Evolutionary conservation across 2,888 invertebrate genomes (phyloP).

Genomic region (Pseudolycoriella hygida): DNA sequence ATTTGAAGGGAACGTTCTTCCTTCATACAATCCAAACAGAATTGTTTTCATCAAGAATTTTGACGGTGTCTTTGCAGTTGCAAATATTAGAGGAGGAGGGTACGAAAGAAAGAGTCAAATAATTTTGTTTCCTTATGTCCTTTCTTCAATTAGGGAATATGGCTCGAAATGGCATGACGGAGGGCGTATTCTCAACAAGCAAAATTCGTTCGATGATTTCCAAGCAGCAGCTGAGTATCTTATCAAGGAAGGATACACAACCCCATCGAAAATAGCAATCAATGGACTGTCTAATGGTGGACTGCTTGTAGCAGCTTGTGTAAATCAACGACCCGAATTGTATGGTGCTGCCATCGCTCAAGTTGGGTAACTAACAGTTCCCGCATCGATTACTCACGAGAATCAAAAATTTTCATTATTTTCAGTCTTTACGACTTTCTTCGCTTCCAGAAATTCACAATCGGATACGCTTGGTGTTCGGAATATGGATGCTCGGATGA

Average conservation of each 20-base stretch:
- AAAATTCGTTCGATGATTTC: conserved; percentile 96
- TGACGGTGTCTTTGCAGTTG: conserved; percentile 73
- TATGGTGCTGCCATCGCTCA: conserved; percentile 85
- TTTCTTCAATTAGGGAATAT: conserved; percentile 48
- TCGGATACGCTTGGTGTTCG: conserved; percentile 90
- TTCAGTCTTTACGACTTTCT: conserved; percentile 97
- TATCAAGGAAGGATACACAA: conserved; percentile 59
- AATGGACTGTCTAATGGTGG: conserved; percentile 97
- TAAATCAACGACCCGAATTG: conserved; percentile 87
- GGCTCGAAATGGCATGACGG: conserved; percentile 95
- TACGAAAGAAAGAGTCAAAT: no score
- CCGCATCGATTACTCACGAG: no score
- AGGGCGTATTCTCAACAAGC: conserved; percentile 80
- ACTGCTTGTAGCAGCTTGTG: conserved; percentile 81
- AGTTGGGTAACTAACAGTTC: conserved; percentile 68
- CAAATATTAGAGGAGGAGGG: conserved; percentile 92
- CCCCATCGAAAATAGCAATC: conserved; percentile 54
- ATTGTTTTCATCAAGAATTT: conserved; percentile 80
- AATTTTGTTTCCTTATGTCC: no score
- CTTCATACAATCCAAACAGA: conserved; percentile 76
- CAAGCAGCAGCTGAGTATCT: conserved; percentile 82
- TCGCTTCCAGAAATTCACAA: conserved; percentile 94
- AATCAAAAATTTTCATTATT: conserved; percentile 15
- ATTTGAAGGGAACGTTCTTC: conserved; percentile 83
- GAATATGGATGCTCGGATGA: conserved; percentile 90